Conservation (phyloP, 30 jellyfish, hydroid and myxozoan species). For the Rhopilema esculentum region DNA sequence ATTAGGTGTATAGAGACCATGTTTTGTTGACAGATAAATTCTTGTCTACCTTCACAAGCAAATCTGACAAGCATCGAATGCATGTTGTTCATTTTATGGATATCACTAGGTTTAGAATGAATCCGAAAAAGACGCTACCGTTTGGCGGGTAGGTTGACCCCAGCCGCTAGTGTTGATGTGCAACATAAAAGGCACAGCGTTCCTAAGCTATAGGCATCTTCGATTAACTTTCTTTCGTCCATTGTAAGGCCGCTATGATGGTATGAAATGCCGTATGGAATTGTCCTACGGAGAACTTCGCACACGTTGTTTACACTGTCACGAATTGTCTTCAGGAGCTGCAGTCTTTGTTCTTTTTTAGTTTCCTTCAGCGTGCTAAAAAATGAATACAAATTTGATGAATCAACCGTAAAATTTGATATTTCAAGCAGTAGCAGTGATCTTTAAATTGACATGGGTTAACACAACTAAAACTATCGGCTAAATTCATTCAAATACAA, state of each 20-base stretch:
- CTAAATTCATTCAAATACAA: no score
- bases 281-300: slow-evolving; percentile 73
- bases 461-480: no score
- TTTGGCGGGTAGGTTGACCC: slow-evolving; percentile 98
- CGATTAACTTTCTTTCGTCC: slow-evolving; percentile 95
- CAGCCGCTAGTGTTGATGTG: slow-evolving; percentile 99
- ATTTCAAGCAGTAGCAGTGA: no score
- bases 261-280: slow-evolving; percentile 94
- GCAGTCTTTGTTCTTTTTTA: slow-evolving; percentile 59
- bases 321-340: slow-evolving; percentile 62
- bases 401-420: no score
- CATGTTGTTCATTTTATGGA: no score
- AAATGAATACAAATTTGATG: neutral
- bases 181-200: slow-evolving; percentile 91
- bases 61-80: no score
- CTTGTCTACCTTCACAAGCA: no score
- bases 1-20: no score
- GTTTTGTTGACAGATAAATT: no score
- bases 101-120: neutral
- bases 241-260: slow-evolving; percentile 97
- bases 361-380: slow-evolving; percentile 50
- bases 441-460: no score
- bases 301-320: slow-evolving; percentile 81
- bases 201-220: slow-evolving; percentile 95
- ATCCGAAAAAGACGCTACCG: slow-evolving; percentile 45